Percentiles rank a stretch among this genome's conserved stretches.
phyloP scores from a whole-genome alignment of 2,888 invertebrate genomes.

The Lasioglossum figueresi region DNA sequence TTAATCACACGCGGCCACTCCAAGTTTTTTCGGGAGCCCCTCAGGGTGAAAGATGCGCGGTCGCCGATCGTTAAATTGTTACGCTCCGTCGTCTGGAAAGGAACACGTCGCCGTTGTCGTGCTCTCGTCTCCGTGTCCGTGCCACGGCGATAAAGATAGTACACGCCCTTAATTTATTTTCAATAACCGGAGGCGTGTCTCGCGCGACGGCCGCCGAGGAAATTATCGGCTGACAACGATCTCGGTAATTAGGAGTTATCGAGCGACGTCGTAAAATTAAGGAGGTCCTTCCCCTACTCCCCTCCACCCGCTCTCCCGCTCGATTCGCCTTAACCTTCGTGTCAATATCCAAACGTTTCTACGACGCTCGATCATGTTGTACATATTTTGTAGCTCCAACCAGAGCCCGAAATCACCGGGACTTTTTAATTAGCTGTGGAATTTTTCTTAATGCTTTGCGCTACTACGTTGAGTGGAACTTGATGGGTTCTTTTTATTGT shows the following conservation, averaged over 20 bases:
- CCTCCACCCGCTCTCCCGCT: not conserved
- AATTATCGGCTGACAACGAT: not conserved
- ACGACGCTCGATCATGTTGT: not conserved
- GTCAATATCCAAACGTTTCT: constrained; percentile 1
- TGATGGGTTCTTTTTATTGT: too few relatives aligned
- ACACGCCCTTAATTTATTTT: constrained; percentile 49
- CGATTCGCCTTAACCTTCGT: not conserved
- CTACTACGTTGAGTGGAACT: too few relatives aligned
- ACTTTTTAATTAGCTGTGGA: not conserved
- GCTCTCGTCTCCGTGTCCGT: constrained; percentile 32
- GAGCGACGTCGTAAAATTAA: not conserved
- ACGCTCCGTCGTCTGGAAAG: constrained; percentile 40
- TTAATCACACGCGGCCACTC: constrained; percentile 49
- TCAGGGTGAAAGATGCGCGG: constrained; percentile 14
- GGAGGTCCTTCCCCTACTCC: not conserved
- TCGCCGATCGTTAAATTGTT: constrained; percentile 50
- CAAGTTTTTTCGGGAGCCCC: constrained; percentile 30
- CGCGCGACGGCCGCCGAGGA: not conserved
- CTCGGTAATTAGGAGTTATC: constrained; percentile 21
- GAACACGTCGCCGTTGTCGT: constrained; percentile 43
- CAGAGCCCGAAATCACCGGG: not conserved
- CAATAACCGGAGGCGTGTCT: constrained; percentile 31
- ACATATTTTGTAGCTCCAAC: not conserved
- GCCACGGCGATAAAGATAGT: constrained; percentile 35
- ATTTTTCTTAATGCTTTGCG: too few relatives aligned